Evolutionary conservation across 1,140 invertebrate genomes (phyloP).

Genomic region (Octopus sinensis): DNA sequence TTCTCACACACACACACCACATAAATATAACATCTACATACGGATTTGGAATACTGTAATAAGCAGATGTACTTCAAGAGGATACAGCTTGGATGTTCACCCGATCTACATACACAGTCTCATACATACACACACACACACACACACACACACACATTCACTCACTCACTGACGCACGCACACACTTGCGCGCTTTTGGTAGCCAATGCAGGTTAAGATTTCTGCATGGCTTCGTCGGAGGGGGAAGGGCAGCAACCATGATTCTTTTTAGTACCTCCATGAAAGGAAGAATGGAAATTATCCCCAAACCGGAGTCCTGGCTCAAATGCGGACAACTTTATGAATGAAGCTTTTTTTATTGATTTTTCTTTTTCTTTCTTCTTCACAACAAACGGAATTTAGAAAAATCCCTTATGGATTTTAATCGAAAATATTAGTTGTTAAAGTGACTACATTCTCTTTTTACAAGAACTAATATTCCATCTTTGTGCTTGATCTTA

Average conservation of each 20-base stretch:
- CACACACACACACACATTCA: not conserved
- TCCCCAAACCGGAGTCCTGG: not conserved
- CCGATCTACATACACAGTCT: not conserved
- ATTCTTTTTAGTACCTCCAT: not conserved
- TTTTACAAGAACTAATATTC: not conserved
- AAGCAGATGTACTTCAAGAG: too few species aligned
- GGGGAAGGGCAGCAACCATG: not conserved
- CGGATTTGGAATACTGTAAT: too few species aligned
- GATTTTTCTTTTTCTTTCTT: too few species aligned
- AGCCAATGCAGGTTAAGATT: not conserved
- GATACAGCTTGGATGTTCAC: too few species aligned
- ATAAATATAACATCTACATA: too few species aligned
- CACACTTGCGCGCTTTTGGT: not conserved
- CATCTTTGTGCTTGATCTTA: not conserved
- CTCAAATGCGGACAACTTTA: not conserved
- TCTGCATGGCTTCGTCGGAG: not conserved
- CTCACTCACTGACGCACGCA: not conserved
- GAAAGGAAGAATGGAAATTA: not conserved
- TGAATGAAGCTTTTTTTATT: not conserved
- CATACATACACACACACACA: not conserved
- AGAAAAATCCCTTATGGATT: not conserved
- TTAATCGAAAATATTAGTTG: not conserved
- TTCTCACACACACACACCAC: too few species aligned
- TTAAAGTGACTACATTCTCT: not conserved
- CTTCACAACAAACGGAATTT: too few species aligned